Evolutionary conservation across 2,113 vertebrate species (phyloP), one percentile per base, ranked within the genome.

Genomic region (Gymnogyps californianus): DNA sequence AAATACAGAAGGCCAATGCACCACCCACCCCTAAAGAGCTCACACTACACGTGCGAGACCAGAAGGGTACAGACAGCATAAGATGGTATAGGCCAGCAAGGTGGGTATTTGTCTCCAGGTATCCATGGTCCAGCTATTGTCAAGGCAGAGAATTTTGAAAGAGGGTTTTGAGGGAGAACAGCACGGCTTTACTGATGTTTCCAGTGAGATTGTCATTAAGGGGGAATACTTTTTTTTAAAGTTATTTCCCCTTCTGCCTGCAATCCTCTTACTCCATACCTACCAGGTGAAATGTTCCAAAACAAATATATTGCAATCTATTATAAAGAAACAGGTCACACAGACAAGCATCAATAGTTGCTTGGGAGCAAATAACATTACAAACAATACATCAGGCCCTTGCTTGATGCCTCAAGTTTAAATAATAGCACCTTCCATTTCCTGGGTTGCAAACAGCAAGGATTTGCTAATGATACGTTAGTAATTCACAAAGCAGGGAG

Each of bases 381-480:
- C 24, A 57, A 89, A 54, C 25, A 74, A 70, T n/a, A 42, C 29
- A 70, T 77, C 42, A 70, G 20, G 32, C 13, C 54, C 18, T 67
- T 40, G 34, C 16, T 82, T 69, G 36, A 79, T 54, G 67, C 61
- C 86, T 79, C 9, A 70, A 72, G 55, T 88, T 96, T 82, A 82
- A 87, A 84, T 54, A 97, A 95, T 22, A 78, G 49, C 38, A 89
- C 42, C 67, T 72, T 94, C 52, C 32, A 69, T 92, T 95, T 97
- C 47, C 81, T 81, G 62, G 46, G 34, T 29, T 83, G 86, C 77
- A 91, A 90, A 96, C 11, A 96, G 72, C 89, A 84, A 72, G 46
- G 62, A 61, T 93, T 95, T 89, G 59, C 88, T 97, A 92, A 97
- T 65, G 59, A 91, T 94, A 96, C 36, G 34, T 89, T 42, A 87